Evolutionary conservation across 2,888 invertebrate genomes (phyloP), one percentile per base, ranked within the genome.

Genomic region (Pteria penguin): DNA sequence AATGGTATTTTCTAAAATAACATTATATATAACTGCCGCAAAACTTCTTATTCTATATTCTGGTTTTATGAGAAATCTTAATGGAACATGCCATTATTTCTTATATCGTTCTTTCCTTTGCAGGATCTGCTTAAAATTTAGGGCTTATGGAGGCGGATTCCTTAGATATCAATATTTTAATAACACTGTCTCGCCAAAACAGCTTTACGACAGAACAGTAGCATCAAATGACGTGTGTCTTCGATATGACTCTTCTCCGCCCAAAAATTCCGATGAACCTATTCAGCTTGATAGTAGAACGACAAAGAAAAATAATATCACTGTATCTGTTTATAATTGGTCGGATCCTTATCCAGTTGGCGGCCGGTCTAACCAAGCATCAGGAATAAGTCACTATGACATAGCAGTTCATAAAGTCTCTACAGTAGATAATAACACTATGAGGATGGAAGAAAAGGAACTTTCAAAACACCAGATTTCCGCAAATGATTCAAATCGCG

Each of bases 311-410:
- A 31, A 60, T 8, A 65, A 58, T 2, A 61, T 79, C 22, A 55
- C 60, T 5, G 75, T 83, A 4, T 22, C 36, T 1, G 73, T 82
- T n/a, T 24, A 36, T 2, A 82, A 81, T 2, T 85, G 83, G 82
- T 18, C 22, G 2, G 85, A 85, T 55, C 80, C 82, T 1, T 76
- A 75, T 33, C 83, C 82, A 14, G 2, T 27, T 0, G 61, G 60
- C 4, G 79, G 78, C 22, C 67, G 26, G 0, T 8, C 45, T 1
- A 33, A 62, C 8, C 79, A 77, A 27, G 81, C 83, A 8, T 84
- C 83, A 18, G 72, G 69, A 1, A 78, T 84, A 0, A 73, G 77
- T 32, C 24, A n/a, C 1, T 83, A 78, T 63, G 45, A 57, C 32
- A 65, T 84, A 5, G 65, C 45, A 8, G 57, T 80, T 4, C 61